Base-by-base conservation (phyloP, 2,888 invertebrate species). In the Lamellibrachia satsuma region DNA sequence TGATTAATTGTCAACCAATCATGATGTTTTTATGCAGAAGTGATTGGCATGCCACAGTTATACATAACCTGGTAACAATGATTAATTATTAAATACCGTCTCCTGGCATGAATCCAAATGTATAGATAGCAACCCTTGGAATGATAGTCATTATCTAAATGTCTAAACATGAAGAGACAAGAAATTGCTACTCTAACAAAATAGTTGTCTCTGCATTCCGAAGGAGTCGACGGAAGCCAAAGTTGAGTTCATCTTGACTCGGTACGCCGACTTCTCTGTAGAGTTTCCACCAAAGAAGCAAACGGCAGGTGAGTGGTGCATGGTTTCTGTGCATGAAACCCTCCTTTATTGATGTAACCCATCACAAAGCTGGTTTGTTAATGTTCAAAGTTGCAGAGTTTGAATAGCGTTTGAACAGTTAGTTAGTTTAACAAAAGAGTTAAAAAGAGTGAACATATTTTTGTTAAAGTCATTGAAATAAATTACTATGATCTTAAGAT, bases 181-280 rank as follows among this genome's bases (percentile, higher is more conserved):
- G 22, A 75, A 75, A 75, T 22, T 22, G 22, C 22, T 75, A 15
- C 55, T n/a, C 9, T 15, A 52, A 52, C n/a, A 4, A 91, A 52
- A 91, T 91, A 52, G 15, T 57, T 91, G 91, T n/a, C 52, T 90
- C n/a, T 75, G 15, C 15, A 4, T 22, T 75, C 22, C n/a, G 75
- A 91, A 94, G 93, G 93, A 93, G 2, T 92, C 93, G 52, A 96
- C 96, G 11, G 95, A 95, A 92, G 94, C 95, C 51, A 95, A 95
- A 92, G 92, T 96, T 39, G 96, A 96, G 93, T 95, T 96, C 95
- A 96, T 96, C 93, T 93, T 96, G 93, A 95, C 95, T 9, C 94
- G 95, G 91, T 95, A 95, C 94, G 94, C 94, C 92, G 96, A 96
- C 94, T 96, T 96, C 93, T 94, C 94, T 6, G 94, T 96, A 51